Evolutionary conservation across 2,113 vertebrate species (phyloP).

Genomic region (Sardina pilchardus): DNA sequence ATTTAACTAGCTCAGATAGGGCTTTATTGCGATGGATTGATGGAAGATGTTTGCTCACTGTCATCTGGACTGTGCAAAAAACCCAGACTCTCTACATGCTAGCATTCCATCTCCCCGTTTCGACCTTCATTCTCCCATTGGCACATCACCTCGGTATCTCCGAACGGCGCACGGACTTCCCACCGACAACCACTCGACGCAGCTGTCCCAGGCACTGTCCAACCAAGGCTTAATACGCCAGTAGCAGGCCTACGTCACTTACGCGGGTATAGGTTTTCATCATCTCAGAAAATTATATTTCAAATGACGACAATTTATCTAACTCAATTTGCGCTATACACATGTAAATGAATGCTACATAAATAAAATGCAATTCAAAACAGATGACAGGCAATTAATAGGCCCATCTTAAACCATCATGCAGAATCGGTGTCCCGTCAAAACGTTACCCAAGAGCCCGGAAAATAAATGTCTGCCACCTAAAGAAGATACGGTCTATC

Average conservation of each 20-base stretch:
- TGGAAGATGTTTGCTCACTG: not conserved
- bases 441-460: no score
- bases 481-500: no score
- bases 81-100: constrained; percentile 27
- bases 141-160: not conserved
- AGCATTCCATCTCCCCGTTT: not conserved
- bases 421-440: no score
- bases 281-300: constrained; percentile 7
- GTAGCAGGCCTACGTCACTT: constrained; percentile 26
- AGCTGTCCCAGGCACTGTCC: not conserved
- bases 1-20: constrained; percentile 23
- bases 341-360: not conserved
- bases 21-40: not conserved
- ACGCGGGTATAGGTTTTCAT: constrained; percentile 14
- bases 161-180: not conserved
- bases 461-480: no score
- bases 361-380: not conserved
- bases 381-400: no score
- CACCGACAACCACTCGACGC: not conserved
- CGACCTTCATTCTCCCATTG: not conserved
- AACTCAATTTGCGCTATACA: not conserved
- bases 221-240: not conserved
- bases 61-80: not conserved
- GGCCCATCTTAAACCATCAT: no score
- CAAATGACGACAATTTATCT: constrained; percentile 30